Evolutionary conservation across 92 coral and sea anemone species (phyloP).

Genomic region (Desmophyllum pertusum): DNA sequence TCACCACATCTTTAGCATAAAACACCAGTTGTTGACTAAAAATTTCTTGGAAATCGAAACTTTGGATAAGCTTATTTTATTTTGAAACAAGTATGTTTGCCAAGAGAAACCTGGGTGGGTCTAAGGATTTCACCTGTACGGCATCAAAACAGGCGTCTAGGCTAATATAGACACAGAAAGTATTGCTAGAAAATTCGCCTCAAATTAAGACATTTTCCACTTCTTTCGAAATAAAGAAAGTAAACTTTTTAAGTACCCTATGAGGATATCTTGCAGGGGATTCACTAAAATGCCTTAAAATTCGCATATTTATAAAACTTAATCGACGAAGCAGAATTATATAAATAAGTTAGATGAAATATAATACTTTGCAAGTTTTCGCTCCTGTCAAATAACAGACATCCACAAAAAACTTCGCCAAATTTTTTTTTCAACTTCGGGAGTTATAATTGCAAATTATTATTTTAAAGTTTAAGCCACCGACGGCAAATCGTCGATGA

Average conservation of each 20-base stretch:
- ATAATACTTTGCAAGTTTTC: conserved; percentile 16
- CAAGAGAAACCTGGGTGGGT: conserved; percentile 44
- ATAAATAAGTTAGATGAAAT: conserved; percentile 39
- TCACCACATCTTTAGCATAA: too few species aligned
- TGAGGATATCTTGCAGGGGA: conserved; percentile 9
- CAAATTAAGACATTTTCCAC: conserved; percentile 16
- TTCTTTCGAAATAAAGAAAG: conserved; percentile 1
- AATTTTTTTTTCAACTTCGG: conserved; percentile 21
- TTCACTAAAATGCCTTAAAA: conserved; percentile 45
- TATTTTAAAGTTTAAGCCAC: conserved; percentile 33
- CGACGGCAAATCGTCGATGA: conserved; percentile 53
- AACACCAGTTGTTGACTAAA: neutral
- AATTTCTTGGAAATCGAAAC: neutral
- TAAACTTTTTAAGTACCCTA: conserved; percentile 17
- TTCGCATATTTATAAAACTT: conserved; percentile 28
- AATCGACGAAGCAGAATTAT: conserved; percentile 32
- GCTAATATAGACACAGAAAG: neutral
- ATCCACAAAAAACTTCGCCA: neutral
- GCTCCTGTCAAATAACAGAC: neutral
- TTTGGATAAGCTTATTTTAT: neutral
- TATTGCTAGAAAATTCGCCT: neutral
- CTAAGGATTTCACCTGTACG: conserved; percentile 28
- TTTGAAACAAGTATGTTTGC: conserved; percentile 3
- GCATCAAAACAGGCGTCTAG: neutral
- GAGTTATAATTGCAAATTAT: conserved; percentile 22